Conservation (phyloP, 2,113 vertebrate genomes). For the Cynoglossus semilaevis region DNA sequence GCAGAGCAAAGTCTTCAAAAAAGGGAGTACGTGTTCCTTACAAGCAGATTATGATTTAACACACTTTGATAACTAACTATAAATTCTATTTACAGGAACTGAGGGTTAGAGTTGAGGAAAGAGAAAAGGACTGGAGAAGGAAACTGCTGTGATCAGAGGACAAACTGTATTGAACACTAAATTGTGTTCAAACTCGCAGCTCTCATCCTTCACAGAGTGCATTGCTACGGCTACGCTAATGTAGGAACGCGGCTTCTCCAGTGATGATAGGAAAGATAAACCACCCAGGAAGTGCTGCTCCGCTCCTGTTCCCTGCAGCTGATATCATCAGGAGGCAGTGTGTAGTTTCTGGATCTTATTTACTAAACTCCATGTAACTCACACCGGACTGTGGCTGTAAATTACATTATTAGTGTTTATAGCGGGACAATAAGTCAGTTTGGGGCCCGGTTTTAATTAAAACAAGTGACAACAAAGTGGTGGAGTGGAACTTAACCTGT, state of each 20-base stretch:
- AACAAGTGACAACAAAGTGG: conserved; percentile 18
- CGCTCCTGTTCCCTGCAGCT: neutral
- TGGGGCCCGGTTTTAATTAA: neutral
- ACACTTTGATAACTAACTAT: too few relatives aligned
- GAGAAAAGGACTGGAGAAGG: too few relatives aligned
- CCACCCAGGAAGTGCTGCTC: neutral
- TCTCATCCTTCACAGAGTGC: too few relatives aligned
- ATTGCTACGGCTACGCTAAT: too few relatives aligned
- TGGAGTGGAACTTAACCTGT: neutral
- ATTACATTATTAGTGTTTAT: neutral
- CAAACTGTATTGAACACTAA: too few relatives aligned
- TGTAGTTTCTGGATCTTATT: neutral
- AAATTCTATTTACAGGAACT: too few relatives aligned
- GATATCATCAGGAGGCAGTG: neutral
- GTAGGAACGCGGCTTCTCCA: neutral
- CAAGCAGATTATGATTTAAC: too few relatives aligned
- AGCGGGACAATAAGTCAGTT: neutral
- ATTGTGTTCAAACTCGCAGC: too few relatives aligned
- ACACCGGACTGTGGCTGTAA: neutral
- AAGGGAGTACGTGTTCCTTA: too few relatives aligned
- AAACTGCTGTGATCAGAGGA: too few relatives aligned
- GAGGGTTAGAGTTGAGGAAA: conserved; percentile 22
- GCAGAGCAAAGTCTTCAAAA: too few relatives aligned
- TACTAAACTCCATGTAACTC: neutral
- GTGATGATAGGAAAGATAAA: neutral